Percentiles rank a stretch among this genome's conserved stretches.
These are phyloP conservation scores for Limulus polyphemus DNA, from an alignment of 2,888 invertebrate species.

Conservation along the genomic window DNA sequence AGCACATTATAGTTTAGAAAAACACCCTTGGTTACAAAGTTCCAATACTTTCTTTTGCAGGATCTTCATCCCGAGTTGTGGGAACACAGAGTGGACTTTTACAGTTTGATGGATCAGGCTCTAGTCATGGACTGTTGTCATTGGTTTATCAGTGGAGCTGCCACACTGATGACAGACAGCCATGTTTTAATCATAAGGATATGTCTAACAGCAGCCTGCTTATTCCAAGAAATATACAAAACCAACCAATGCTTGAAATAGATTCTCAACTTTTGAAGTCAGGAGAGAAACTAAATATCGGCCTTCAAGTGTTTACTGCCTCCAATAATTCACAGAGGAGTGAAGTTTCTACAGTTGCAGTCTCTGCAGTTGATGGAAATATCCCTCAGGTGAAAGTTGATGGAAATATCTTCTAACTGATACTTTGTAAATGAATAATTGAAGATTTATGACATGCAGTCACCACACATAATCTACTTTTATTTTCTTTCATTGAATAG, in stretches of 20 bases:
- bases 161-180: conserved; percentile 16
- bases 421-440: too few relatives aligned
- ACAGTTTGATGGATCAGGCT: conserved; percentile 8
- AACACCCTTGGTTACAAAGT: too few relatives aligned
- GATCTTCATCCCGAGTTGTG: conserved; percentile 9
- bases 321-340: conserved; percentile 20
- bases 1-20: too few relatives aligned
- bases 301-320: conserved; percentile 24
- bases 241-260: conserved; percentile 9
- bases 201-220: conserved; percentile 12
- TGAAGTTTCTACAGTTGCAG: conserved; percentile 14
- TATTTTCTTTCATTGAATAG: too few relatives aligned
- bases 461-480: too few relatives aligned
- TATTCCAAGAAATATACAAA: conserved; percentile 8
- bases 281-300: conserved; percentile 20
- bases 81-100: conserved; percentile 13
- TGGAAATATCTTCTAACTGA: too few relatives aligned
- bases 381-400: conserved; percentile 22
- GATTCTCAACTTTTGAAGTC: conserved; percentile 16
- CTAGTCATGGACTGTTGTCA: conserved; percentile 6
- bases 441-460: too few relatives aligned
- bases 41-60: neutral
- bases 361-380: conserved; percentile 19
- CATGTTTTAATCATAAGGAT: conserved; percentile 16
- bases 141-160: conserved; percentile 26